phyloP scores from a whole-genome alignment of 2,113 vertebrate species.

The Poicephalus gulielmi region DNA sequence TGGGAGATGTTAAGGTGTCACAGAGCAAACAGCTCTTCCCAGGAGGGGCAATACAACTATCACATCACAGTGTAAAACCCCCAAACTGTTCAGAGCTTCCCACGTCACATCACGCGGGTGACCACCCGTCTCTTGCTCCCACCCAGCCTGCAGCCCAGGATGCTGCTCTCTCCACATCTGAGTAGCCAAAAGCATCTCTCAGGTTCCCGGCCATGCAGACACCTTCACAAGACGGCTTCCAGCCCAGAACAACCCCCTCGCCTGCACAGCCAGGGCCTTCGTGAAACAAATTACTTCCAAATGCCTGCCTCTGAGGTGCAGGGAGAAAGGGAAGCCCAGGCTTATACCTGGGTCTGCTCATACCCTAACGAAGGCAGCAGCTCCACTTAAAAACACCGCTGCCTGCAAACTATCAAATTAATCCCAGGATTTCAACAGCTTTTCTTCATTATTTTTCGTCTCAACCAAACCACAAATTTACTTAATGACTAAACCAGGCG shows the following conservation, averaged over 20 bases:
- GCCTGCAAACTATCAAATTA: slow-evolving; percentile 66
- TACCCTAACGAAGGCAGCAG: slow-evolving; percentile 27
- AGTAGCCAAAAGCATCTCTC: background rate
- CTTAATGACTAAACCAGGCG: slow-evolving; percentile 73
- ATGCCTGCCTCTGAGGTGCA: background rate
- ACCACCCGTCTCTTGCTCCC: accelerated
- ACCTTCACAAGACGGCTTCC: background rate
- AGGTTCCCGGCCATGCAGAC: background rate
- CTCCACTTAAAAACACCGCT: slow-evolving; percentile 24
- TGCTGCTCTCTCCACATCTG: background rate
- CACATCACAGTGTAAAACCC: background rate
- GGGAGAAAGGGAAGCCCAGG: background rate
- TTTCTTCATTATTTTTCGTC: slow-evolving; percentile 73
- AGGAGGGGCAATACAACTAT: background rate
- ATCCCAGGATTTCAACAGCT: slow-evolving; percentile 71
- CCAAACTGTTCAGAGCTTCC: accelerated
- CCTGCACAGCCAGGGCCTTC: background rate
- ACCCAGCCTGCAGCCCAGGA: background rate
- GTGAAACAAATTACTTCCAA: slow-evolving; percentile 37
- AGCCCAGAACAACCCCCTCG: background rate
- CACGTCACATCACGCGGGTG: accelerated
- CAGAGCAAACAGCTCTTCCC: background rate
- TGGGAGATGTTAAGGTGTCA: accelerated
- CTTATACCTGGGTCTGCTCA: slow-evolving; percentile 36
- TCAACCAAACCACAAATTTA: slow-evolving; percentile 71